These are phyloP conservation scores for Sinelater perroti DNA, from an alignment of 2,888 invertebrate species.

Conservation along the genomic window DNA sequence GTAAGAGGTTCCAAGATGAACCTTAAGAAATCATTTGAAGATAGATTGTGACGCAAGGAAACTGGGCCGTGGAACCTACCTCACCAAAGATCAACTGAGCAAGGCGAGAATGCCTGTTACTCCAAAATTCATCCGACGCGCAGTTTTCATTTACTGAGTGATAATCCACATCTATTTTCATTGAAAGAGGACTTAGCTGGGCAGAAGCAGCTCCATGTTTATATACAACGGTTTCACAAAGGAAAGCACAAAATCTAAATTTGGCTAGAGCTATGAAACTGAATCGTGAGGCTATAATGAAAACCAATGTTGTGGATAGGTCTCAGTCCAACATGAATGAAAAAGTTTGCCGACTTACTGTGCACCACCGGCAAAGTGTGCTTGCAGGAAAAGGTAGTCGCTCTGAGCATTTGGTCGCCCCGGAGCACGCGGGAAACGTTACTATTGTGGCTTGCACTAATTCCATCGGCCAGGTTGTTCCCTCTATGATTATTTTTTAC, in stretches of 20 bases:
- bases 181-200: no score
- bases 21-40: no score
- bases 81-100: no score
- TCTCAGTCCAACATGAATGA: conserved; percentile 46
- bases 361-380: conserved; percentile 48
- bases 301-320: conserved; percentile 27
- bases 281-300: conserved; percentile 41
- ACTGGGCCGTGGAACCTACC: no score
- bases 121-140: no score
- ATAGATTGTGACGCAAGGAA: no score
- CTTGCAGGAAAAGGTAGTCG: conserved; percentile 48
- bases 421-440: conserved; percentile 53
- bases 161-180: no score
- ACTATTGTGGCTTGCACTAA: conserved; percentile 51
- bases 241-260: conserved; percentile 44
- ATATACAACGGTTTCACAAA: no score
- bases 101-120: no score
- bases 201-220: no score
- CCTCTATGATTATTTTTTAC: conserved; percentile 50
- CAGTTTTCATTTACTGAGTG: no score
- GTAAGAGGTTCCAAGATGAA: no score
- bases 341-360: conserved; percentile 47
- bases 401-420: conserved; percentile 47
- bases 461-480: conserved; percentile 48
- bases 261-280: conserved; percentile 43